Evolutionary conservation across 1,140 invertebrate genomes (phyloP), one percentile per base, ranked within the genome.

Genomic region (Drosophila truncata): DNA sequence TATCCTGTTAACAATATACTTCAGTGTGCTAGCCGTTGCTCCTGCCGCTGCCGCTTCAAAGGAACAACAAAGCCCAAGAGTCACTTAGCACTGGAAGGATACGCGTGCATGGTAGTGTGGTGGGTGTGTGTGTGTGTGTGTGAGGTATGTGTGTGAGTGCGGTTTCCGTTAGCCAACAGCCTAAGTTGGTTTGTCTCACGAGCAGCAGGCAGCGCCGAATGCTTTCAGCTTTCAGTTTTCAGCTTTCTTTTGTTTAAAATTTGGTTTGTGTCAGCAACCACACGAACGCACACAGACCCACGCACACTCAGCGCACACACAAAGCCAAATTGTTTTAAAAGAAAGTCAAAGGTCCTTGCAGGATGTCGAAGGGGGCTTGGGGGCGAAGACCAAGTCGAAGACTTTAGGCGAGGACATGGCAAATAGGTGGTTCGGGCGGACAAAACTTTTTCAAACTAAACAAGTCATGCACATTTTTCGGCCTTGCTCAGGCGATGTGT

Each of bases 1-100:
- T 88, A 88, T 90, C 86, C 85, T 90, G 85, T 90, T 90, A 90
- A 90, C 85, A 90, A 90, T 90, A 90, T 90, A 90, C 85, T 90
- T 90, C 78, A 90, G 86, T 82, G 88, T 72, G 52, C 31, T 35
- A 54, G 50, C 31, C 50, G 18, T 54, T 54, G 50, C 50, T 49
- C 16, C 47, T 58, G 31, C 46, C 29, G 27, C 14, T 81, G 70
- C 64, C 47, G 78, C 79, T 88, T 87, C 83, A 87, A 87, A 88
- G 84, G 83, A 70, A 75, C 87, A 88, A 90, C 83, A 90, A 90
- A 85, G 80, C 66, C 65, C 78, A 79, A 88, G 85, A 88, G 85
- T 88, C 85, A 88, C 84, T 88, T 88, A 88, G 84, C 85, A 85
- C 70, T 72, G 25, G 57, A 69, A 54, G 47, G 64, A 70, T 55